Evolutionary conservation across 30 jellyfish, hydroid and myxozoan species (phyloP).

Genomic region (Nemopilema nomurai): DNA sequence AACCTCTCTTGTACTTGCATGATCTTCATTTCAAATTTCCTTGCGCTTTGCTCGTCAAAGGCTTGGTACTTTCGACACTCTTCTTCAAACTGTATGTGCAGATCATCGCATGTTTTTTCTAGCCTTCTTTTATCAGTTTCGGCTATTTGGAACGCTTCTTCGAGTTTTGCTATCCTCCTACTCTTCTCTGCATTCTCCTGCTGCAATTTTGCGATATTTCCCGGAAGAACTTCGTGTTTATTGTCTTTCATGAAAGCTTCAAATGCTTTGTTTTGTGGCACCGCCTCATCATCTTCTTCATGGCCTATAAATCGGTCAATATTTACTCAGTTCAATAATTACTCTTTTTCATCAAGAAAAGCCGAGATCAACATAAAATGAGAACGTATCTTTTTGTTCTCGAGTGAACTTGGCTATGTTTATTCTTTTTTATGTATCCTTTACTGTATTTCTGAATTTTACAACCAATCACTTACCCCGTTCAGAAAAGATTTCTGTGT

Average conservation of each 20-base stretch:
- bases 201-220: neutral
- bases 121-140: neutral
- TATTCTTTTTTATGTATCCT: too few relatives aligned
- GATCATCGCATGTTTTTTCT: neutral
- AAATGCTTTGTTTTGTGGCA: neutral
- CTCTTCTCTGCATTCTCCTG: neutral
- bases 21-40: neutral
- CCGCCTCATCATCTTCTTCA: neutral
- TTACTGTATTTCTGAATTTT: too few relatives aligned
- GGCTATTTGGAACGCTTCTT: neutral
- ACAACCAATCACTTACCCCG: conserved; percentile 15
- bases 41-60: neutral
- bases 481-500: conserved; percentile 11
- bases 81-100: neutral
- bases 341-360: too few relatives aligned
- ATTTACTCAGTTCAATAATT: too few relatives aligned
- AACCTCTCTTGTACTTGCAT: neutral
- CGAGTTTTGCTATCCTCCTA: neutral
- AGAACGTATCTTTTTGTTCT: too few relatives aligned
- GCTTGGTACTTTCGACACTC: neutral
- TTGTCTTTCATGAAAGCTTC: neutral
- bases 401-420: too few relatives aligned
- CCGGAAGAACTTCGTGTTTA: neutral
- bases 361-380: too few relatives aligned
- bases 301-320: too few relatives aligned